Percentiles rank a stretch among this genome's conserved stretches.
Conservation (phyloP, 37 sponge, comb jelly and placozoan species). For the Diacarnus erythraeanus region DNA sequence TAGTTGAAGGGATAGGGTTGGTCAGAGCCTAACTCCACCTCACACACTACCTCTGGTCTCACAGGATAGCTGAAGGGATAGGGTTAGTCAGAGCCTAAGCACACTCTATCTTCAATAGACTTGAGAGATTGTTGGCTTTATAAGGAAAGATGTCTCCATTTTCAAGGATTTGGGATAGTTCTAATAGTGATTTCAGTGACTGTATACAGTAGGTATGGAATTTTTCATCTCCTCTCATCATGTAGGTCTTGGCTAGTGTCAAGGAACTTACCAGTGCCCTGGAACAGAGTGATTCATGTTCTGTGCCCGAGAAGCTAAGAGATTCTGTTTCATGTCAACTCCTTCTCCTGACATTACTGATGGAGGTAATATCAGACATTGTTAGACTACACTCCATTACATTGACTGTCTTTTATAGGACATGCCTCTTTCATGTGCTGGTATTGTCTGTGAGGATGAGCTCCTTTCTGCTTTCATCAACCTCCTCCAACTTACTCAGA, state of each 20-base stretch:
- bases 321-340: conserved; percentile 41
- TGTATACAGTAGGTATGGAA: too few species aligned
- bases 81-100: too few species aligned
- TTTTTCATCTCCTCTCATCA: not conserved
- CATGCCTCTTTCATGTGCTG: conserved; percentile 61
- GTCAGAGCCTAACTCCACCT: too few species aligned
- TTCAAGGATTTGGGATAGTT: too few species aligned
- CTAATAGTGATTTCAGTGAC: too few species aligned
- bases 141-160: too few species aligned
- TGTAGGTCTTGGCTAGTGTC: conserved; percentile 11
- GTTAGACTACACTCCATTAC: not conserved
- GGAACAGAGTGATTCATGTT: conserved; percentile 18
- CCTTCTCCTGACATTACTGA: conserved; percentile 55
- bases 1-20: too few species aligned
- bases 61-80: too few species aligned
- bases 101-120: too few species aligned
- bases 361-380: conserved; percentile 47
- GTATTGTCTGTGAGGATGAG: conserved; percentile 39
- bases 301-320: not conserved
- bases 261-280: not conserved
- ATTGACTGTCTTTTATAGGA: conserved; percentile 25
- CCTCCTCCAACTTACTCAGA: conserved; percentile 34
- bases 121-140: too few species aligned
- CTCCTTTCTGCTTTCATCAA: conserved; percentile 15
- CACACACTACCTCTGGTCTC: too few species aligned